phyloP scores from a whole-genome alignment of 2,888 invertebrate species.

The Rhagium mordax region DNA sequence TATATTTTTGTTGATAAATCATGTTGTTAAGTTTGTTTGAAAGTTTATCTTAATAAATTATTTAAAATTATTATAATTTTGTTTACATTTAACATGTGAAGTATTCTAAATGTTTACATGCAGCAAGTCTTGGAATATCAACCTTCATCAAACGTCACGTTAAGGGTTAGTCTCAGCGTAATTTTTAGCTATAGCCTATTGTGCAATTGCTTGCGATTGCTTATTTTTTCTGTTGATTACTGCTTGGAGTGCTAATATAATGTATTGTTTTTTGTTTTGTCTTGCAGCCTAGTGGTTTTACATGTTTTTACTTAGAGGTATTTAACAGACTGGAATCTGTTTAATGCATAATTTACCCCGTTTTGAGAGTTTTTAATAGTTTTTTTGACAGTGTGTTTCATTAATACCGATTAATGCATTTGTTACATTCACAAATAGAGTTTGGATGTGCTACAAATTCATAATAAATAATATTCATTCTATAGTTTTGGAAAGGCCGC shows the following conservation, averaged over 20 bases:
- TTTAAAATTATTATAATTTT: slow-evolving; percentile 41
- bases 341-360: slow-evolving; percentile 32
- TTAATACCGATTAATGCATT: slow-evolving; percentile 26
- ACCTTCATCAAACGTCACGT: slow-evolving; percentile 67
- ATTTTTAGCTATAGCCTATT: slow-evolving; percentile 57
- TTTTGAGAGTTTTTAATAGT: slow-evolving; percentile 35
- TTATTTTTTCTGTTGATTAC: slow-evolving; percentile 62
- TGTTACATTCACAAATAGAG: not conserved
- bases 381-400: slow-evolving; percentile 36
- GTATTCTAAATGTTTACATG: slow-evolving; percentile 63
- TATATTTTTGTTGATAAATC: slow-evolving; percentile 49
- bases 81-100: slow-evolving; percentile 39
- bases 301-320: slow-evolving; percentile 50
- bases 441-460: not conserved
- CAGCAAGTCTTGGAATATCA: slow-evolving; percentile 69
- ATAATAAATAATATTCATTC: slow-evolving; percentile 18
- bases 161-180: slow-evolving; percentile 66
- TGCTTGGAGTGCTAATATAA: slow-evolving; percentile 71
- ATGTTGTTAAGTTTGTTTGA: slow-evolving; percentile 57
- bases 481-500: slow-evolving; percentile 88
- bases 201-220: slow-evolving; percentile 54
- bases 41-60: slow-evolving; percentile 55
- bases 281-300: slow-evolving; percentile 45
- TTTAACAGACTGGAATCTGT: slow-evolving; percentile 37
- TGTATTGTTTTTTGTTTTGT: slow-evolving; percentile 51